Base-by-base conservation (phyloP, 2,888 invertebrate genomes). In the Rhabditophanes sp. region DNA sequence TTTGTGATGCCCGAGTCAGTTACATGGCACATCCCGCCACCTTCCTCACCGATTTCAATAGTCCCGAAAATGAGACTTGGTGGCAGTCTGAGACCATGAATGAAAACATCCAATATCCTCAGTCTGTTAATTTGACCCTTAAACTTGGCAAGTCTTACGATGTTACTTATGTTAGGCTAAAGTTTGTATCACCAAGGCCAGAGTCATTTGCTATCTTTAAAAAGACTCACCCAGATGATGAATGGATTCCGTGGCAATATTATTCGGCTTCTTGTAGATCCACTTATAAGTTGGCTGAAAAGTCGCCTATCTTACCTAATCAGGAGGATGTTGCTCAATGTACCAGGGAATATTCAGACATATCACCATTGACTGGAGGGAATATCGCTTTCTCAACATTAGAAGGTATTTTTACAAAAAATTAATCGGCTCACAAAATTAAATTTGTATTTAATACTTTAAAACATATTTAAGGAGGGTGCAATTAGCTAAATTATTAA, bases 11-110 rank as follows among this genome's bases (percentile, higher is more conserved):
- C 23, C 40, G 61, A 14, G 41, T 46, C n/a, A 30, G 49, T 43
- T 29, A 33, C 2, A 44, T 42, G 27, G 41, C 56, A 12, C 60
- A 60, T 34, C 56, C 53, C 3, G 45, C 57, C 23, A 38, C 44
- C 25, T 53, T 75, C 67, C 73, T 93, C 52, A 93, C 90, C 3
- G 93, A 96, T 67, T 74, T 81, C 59, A 82, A 88, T 65, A 82
- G 81, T 65, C 78, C 78, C 43, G 80, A 82, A 49, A 81, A 82
- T 64, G 78, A 79, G 48, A 84, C 87, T 1, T 88, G 84, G 83
- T 88, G 88, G 88, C 87, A 88, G 66, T 87, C 87, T 1, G 87
- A 90, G 66, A 93, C 96, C 2, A 88, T 96, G 85, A 76, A 75
- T 59, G 85, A 93, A 61, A 80, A 79, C 17, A 78, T 87, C 35